Percentiles rank a stretch among this genome's conserved stretches.
Evolutionary conservation across 2,797 vertebrate species (phyloP).

Genomic region (Dallia pectoralis): DNA sequence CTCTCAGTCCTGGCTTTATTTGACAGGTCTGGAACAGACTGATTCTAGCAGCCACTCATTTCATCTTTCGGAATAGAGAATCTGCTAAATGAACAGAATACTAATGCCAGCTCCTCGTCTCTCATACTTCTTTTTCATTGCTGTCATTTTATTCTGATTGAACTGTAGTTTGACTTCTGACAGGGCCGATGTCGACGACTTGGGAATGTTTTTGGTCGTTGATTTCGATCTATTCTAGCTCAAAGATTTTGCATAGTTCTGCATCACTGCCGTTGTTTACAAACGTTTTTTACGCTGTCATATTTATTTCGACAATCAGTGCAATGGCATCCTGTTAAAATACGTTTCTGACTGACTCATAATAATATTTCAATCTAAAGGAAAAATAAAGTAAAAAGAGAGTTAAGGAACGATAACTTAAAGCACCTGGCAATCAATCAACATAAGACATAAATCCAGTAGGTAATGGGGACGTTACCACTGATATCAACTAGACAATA

Average conservation of each 20-base stretch:
- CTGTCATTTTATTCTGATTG: neutral
- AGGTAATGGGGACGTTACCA: too few relatives aligned
- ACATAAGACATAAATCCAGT: too few relatives aligned
- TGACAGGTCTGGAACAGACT: conserved; percentile 1
- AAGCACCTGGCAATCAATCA: too few relatives aligned
- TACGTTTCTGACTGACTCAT: too few relatives aligned
- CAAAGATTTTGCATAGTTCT: conserved; percentile 63
- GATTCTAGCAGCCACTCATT: neutral
- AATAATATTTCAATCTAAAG: too few relatives aligned
- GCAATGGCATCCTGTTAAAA: too few relatives aligned
- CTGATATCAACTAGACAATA: too few relatives aligned
- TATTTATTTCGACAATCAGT: too few relatives aligned
- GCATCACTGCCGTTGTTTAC: conserved; percentile 49
- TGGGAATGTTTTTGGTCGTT: neutral
- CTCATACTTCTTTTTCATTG: neutral
- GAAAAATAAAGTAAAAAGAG: too few relatives aligned
- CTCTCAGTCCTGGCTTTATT: conserved; percentile 25
- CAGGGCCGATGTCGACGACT: neutral
- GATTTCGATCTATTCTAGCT: conserved; percentile 19
- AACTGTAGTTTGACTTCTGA: conserved; percentile 20
- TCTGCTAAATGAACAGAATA: conserved; percentile 23
- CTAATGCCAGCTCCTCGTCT: conserved; percentile 22
- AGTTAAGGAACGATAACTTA: too few relatives aligned
- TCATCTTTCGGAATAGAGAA: neutral
- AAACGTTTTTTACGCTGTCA: too few relatives aligned